Evolutionary conservation across 1,140 invertebrate genomes (phyloP), one percentile per base, ranked within the genome.

Genomic region (Homalodisca vitripennis): DNA sequence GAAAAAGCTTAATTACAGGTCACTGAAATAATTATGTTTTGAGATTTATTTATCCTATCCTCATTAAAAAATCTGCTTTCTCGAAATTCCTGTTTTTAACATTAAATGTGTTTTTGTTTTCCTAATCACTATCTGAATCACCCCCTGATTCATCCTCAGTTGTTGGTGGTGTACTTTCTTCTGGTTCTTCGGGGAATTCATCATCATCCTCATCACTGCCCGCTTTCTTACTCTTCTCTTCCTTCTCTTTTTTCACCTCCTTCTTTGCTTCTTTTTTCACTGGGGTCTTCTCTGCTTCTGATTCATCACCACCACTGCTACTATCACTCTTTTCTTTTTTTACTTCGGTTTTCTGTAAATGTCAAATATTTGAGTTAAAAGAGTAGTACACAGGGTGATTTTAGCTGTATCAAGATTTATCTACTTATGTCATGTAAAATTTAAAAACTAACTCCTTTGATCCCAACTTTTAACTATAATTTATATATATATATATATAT

Each of bases 161-260:
- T 75, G 31, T 82, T 80, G 46, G 80, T 80, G 48, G 78, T 82
- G 68, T 77, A 77, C 32, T 74, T 14, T 24, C 24, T 29, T 13
- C 74, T 46, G 77, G 76, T 75, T 81, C 80, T 47, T 80, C 81
- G 22, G 76, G 71, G 46, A 77, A 78, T 31, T 77, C 78, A 31
- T 78, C 79, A 71, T 78, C 78, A 17, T 75, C 78, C 66, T 82
- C 81, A 24, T 76, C 77, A 30, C 80, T 79, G 26, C 78, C 75
- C 27, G 75, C 74, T 55, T 76, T 78, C 68, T 72, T 76, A 70
- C n/a, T 75, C 72, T 69, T 72, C 69, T 68, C 71, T 69, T 68
- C 60, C 46, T 70, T 53, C 60, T 65, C 57, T 62, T 71, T 65
- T 51, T 55, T 27, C 31, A 2, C 53, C 41, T 67, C 70, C 57